Conservation (phyloP, 2,888 invertebrate species). For the Gibbula magus region DNA sequence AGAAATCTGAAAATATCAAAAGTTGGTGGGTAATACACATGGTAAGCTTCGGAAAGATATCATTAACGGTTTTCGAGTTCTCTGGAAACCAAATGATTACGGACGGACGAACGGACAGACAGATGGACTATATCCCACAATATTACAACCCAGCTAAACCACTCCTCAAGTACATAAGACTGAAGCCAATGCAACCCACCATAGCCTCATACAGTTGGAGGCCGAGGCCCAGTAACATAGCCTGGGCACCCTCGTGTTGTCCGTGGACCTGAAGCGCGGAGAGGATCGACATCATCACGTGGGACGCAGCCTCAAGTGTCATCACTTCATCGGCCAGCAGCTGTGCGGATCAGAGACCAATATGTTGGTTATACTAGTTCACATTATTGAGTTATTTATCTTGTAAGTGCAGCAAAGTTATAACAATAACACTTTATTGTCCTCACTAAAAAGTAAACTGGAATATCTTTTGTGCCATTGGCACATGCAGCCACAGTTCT, state of each 20-base stretch:
- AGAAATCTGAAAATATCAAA: too few relatives aligned
- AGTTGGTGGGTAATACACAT: too few relatives aligned
- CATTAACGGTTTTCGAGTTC: too few relatives aligned
- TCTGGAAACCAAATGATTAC: too few relatives aligned
- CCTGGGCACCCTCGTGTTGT: constrained; percentile 91
- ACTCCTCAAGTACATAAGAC: background rate
- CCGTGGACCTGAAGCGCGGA: constrained; percentile 90
- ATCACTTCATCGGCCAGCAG: constrained; percentile 81
- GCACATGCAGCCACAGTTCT: too few relatives aligned
- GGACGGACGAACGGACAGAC: too few relatives aligned
- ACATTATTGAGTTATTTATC: background rate
- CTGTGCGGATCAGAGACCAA: constrained; percentile 77
- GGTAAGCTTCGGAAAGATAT: too few relatives aligned
- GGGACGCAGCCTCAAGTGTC: constrained; percentile 81
- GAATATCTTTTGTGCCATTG: too few relatives aligned
- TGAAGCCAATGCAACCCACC: constrained; percentile 48
- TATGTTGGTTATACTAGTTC: background rate
- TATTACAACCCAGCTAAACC: background rate
- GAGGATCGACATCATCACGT: constrained; percentile 86
- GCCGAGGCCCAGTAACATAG: constrained; percentile 86
- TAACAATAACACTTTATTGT: too few relatives aligned
- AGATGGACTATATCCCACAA: too few relatives aligned
- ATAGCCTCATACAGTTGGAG: constrained; percentile 88
- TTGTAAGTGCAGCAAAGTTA: too few relatives aligned
- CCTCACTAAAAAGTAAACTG: too few relatives aligned